Evolutionary conservation across 2,113 vertebrate species (phyloP), one percentile per base, ranked within the genome.

Genomic region (Promerops cafer): DNA sequence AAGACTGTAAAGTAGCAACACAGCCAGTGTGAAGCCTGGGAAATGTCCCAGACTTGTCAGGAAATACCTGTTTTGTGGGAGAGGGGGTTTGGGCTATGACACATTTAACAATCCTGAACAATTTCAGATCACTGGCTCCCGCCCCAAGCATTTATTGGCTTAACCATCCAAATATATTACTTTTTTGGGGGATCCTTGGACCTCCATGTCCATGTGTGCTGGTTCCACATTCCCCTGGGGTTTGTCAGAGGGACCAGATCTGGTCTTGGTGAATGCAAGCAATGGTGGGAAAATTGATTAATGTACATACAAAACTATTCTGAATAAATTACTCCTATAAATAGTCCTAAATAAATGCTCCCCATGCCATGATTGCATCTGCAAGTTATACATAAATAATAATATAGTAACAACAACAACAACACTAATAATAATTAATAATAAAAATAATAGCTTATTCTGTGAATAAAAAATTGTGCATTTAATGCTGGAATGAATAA

Each of bases 381-480:
- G 40, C 42, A 53, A 90, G 56, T 83, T 69, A 49, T 61, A 83
- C 63, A 83, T 83, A 76, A 90, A 77, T 56, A 69, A 77, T 49
- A 77, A 42, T 47, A 47, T 2, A 49, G 26, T 30, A 66, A 21
- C 33, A 74, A 66, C 65, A 59, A 45, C 33, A 87, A 35, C 37
- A 68, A 24, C 30, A 69, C 65, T 77, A 78, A 69, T 87, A 87
- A 47, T 61, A 44, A 89, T 82, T 60, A 68, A 53, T 45, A 66
- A n/a, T 60, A 75, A 82, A 59, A 74, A 81, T 64, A 56, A 80
- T 83, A 35, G 45, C 54, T 61, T 45, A 53, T 69, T 53, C 33
- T 53, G 12, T 45, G 64, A 69, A 69, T 76, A 59, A 89, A 74
- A 60, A 53, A 35, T 21, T 21, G 17, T 16, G 23, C 6, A 14